Evolutionary conservation across 2,797 vertebrate species (phyloP), one percentile per base, ranked within the genome.

Genomic region (Melanotaenia maccullochi): DNA sequence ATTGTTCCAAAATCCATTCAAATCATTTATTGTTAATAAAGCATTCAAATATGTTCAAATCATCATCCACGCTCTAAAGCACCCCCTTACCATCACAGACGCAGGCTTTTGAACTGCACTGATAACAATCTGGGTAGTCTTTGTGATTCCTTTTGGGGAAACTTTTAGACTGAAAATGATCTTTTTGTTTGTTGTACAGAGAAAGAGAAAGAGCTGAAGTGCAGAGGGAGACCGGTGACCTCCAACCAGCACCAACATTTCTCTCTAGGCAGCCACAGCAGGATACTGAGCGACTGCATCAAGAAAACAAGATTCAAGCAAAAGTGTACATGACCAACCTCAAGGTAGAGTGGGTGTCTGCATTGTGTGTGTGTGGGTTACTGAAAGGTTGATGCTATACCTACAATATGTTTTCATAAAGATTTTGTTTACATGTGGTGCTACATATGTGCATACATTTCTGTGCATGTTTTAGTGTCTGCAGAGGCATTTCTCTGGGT

Each of bases 401-500:
- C 4, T 54, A 54, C 5, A 2, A 3, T 20, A 35, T 38, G 1
- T 22, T 24, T 51, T 3, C 1, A 30, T 33, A 20, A 1, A 1
- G 16, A 12, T 35, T 56, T 8, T 35, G 32, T 54, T 13, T 20
- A 58, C 24, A 25, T 3, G 9, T 25, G 47, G 32, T 22, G n/a
- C 8, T 57, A 9, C 12, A 33, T 63, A 30, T 24, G 4, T 58
- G 4, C 33, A 57, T 72, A 38, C 11, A 25, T 56, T 14, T 64
- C 25, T 67, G 30, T 28, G 2, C 30, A 33, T 81, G 63, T 58
- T 78, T 51, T 25, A 99, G 98, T 96, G 95, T 89, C 90, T 97
- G 78, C 96, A 95, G 76, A 95, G 33, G 47, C 94, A 97, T 92
- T 98, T 99, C 87, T 97, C 96, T 36, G 90, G 89, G 66, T 99